Evolutionary conservation across 2,888 invertebrate genomes (phyloP), one percentile per base, ranked within the genome.

Genomic region (Cotesia congregata): DNA sequence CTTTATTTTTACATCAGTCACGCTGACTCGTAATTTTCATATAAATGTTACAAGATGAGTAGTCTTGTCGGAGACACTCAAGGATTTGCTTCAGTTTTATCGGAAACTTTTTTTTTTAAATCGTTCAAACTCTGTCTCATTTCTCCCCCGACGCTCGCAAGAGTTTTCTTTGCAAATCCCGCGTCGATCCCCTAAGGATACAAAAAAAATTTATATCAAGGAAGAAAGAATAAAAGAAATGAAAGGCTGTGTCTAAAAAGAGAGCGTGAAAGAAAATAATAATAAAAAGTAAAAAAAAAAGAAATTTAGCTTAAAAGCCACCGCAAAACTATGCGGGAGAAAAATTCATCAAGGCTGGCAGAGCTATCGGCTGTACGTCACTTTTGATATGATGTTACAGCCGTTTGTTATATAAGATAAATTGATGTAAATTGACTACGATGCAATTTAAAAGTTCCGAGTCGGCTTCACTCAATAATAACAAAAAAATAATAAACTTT

Each of bases 381-480:
- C 12, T 38, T 65, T 30, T 65, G 65, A 65, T 65, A 65, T 65
- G 20, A 12, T 30, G 65, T 65, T 65, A 30, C n/a, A 30, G 12
- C 12, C 30, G 65, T 65, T 50, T 12, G 50, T 50, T 50, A 50
- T 50, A 50, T 50, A 50, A 50, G 50, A 50, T 50, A 50, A 50
- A 50, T 4, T 30, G 30, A 30, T 62, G 62, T 62, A 70, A 59
- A 60, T 72, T 72, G 62, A 15, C 62, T 20, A 39, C n/a, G 12
- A 67, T 41, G 65, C 65, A 65, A 73, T 65, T 38, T 67, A 50
- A 73, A 65, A 73, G 50, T 73, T 73, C 65, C 7, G 50, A 40
- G 64, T 65, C 15, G 20, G 20, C 41, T 65, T n/a, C 40, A 20
- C 6, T 20, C 65, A 65, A 73, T 65, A 50, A 12, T 40, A 50